Percentiles rank a stretch among this genome's conserved stretches.
phyloP scores from a whole-genome alignment of 2,888 invertebrate species.

The Clanis bilineata region DNA sequence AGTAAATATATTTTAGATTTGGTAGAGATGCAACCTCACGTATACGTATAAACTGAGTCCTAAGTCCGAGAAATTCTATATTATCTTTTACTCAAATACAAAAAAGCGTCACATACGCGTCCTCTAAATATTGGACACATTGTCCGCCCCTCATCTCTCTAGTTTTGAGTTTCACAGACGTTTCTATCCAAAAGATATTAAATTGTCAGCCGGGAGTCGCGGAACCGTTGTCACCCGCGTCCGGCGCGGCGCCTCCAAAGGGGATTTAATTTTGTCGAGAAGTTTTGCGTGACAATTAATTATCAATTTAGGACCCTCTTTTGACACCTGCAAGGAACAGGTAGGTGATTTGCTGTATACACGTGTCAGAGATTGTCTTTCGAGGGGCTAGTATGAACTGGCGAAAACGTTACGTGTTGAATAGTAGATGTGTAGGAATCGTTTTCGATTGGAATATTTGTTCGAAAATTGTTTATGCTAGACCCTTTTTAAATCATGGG shows the following conservation, averaged over 20 bases:
- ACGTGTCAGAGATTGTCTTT: neutral
- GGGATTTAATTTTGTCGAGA: slow-evolving; percentile 76
- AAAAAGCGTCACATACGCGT: neutral
- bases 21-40: too few relatives aligned
- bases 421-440: too few relatives aligned
- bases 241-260: slow-evolving; percentile 62
- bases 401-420: too few relatives aligned
- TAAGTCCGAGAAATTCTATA: too few relatives aligned
- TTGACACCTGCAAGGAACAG: slow-evolving; percentile 61
- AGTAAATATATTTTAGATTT: too few relatives aligned
- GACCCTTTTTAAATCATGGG: too few relatives aligned
- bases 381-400: neutral
- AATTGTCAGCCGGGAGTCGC: slow-evolving; percentile 76
- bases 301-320: slow-evolving; percentile 71
- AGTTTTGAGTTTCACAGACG: slow-evolving; percentile 39
- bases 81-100: too few relatives aligned
- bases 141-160: slow-evolving; percentile 15
- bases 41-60: too few relatives aligned
- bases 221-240: slow-evolving; percentile 58
- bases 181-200: slow-evolving; percentile 73
- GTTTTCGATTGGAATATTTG: too few relatives aligned
- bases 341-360: slow-evolving; percentile 10
- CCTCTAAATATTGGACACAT: slow-evolving; percentile 11
- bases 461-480: too few relatives aligned
- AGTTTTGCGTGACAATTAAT: slow-evolving; percentile 79